Base-by-base conservation (phyloP, 1,140 invertebrate species). In the Eriocheir sinensis region DNA sequence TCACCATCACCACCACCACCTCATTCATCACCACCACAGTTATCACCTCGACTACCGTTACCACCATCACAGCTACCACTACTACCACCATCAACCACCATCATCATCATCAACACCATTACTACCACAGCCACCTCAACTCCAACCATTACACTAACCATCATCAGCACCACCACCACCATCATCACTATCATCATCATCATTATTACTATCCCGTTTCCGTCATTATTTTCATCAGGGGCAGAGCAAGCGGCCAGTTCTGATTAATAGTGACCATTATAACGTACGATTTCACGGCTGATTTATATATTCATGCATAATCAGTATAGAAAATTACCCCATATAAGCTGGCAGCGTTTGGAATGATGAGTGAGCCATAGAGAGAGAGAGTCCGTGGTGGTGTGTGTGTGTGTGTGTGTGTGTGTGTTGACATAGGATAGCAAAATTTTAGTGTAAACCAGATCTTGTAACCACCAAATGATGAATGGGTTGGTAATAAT, bases 291-390 rank as follows among this genome's bases (percentile, higher is more conserved):
- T 88, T 88, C 41, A 88, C 44, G 85, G 34, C 38, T 88, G 85
- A 88, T 88, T 88, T 41, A 88, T 88, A 41, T 34, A 88, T 88
- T 88, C 85, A 88, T 41, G 85, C 27, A 88, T 41, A 41, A 88
- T 88, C 85, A 88, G 85, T 41, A 17, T 8, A 30, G 38, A 88
- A 88, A 88, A 88, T 88, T 41, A 88, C 27, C 38, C 85, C 38
- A 44, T 41, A 41, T 88, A 41, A 88, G 85, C 30, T 72, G n/a
- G 44, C 85, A 44, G 36, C 44, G 85, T 30, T 40, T 41, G 17
- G 53, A 85, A 36, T 85, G 34, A 38, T 41, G 81, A 17, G 38
- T 85, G 38, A 38, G 38, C 21, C n/a, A n/a, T 72, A 72, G 2
- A 72, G 34, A 27, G 81, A 36, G 38, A 36, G 27, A 4, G 38